Conservation (phyloP, 2,113 vertebrate genomes). For the Xiphias gladius region DNA sequence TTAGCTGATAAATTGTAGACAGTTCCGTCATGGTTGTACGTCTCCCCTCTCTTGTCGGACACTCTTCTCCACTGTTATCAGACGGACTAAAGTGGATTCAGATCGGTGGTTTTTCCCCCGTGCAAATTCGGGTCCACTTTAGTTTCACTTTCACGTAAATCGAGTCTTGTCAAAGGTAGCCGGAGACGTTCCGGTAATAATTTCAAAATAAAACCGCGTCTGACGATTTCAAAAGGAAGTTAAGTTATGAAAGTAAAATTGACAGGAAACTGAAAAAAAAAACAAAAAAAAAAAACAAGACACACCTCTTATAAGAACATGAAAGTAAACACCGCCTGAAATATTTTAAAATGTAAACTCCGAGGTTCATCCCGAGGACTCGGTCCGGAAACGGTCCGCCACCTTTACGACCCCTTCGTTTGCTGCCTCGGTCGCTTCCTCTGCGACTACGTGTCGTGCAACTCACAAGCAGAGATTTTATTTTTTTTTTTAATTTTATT, state of each 20-base stretch:
- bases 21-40: conserved; percentile 48
- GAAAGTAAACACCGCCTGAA: background rate
- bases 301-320: fast-evolving
- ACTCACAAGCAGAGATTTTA: too few relatives aligned
- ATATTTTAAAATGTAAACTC: fast-evolving
- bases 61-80: fast-evolving
- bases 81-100: background rate
- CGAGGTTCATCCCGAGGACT: too few relatives aligned
- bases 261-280: fast-evolving
- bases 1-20: conserved; percentile 63
- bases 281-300: background rate
- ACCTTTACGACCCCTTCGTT: too few relatives aligned
- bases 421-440: background rate
- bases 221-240: fast-evolving
- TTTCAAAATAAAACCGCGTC: conserved; percentile 10
- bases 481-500: too few relatives aligned
- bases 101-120: conserved; percentile 52
- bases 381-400: too few relatives aligned
- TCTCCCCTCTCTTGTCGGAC: fast-evolving
- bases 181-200: fast-evolving
- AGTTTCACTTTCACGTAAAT: conserved; percentile 61
- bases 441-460: too few relatives aligned
- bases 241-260: background rate
- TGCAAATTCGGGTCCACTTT: fast-evolving
- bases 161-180: fast-evolving